Evolutionary conservation across 2,797 vertebrate species (phyloP).

Genomic region (Agapornis canus): DNA sequence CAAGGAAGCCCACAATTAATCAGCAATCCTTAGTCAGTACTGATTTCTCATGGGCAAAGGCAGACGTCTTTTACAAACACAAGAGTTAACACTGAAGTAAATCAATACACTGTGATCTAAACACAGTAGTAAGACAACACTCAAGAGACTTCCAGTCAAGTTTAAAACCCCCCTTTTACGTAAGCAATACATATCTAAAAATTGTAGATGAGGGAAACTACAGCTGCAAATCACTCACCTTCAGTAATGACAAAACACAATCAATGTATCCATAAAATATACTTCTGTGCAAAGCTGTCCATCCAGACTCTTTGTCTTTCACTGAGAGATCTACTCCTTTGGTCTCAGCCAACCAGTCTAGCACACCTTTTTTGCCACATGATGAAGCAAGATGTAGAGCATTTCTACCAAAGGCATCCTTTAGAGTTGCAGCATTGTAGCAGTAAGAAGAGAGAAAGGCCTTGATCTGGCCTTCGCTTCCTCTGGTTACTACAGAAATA

Average conservation of each 20-base stretch:
- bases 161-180: not conserved
- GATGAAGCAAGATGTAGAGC: conserved; percentile 91
- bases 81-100: not conserved
- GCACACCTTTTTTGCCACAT: conserved; percentile 87
- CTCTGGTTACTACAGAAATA: conserved; percentile 88
- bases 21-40: not conserved
- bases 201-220: not conserved
- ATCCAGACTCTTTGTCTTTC: conserved; percentile 95
- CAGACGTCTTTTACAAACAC: not conserved
- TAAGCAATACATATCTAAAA: not conserved
- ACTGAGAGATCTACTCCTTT: conserved; percentile 86
- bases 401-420: conserved; percentile 89
- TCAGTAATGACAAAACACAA: conserved; percentile 89
- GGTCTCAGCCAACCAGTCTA: conserved; percentile 91
- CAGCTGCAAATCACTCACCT: conserved; percentile 77
- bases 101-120: not conserved
- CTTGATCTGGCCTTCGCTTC: conserved; percentile 88
- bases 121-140: not conserved
- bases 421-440: conserved; percentile 88
- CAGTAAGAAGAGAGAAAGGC: conserved; percentile 89
- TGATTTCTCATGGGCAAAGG: not conserved
- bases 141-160: not conserved
- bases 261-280: conserved; percentile 97
- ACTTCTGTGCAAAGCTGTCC: conserved; percentile 95
- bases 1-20: not conserved